These are phyloP conservation scores for Danaus chrysippus DNA, from an alignment of 2,888 invertebrate genomes.

Conservation along the genomic window DNA sequence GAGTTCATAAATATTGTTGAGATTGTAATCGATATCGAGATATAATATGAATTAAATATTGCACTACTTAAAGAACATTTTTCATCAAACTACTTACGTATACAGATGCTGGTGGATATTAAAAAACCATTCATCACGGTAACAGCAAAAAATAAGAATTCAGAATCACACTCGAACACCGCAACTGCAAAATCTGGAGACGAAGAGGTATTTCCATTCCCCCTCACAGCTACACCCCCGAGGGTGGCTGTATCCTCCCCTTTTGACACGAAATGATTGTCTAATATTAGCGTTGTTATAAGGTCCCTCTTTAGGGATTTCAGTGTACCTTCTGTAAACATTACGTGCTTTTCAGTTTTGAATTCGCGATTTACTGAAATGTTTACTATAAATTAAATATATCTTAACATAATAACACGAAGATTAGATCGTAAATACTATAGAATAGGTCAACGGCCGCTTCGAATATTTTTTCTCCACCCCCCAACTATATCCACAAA, in stretches of 20 bases:
- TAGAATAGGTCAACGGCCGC: conserved; percentile 62
- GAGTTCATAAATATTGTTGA: too few relatives aligned
- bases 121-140: conserved; percentile 72
- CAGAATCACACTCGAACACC: conserved; percentile 72
- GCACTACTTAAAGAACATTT: conserved; percentile 42
- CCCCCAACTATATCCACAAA: conserved; percentile 63
- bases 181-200: conserved; percentile 70
- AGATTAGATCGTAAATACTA: conserved; percentile 14
- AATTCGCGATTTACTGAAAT: conserved; percentile 1
- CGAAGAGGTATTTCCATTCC: conserved; percentile 64
- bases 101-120: conserved; percentile 68
- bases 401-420: too few relatives aligned
- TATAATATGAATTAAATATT: conserved; percentile 14
- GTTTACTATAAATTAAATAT: not conserved
- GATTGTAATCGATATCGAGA: not conserved
- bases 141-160: conserved; percentile 70
- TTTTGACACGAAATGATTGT: conserved; percentile 79
- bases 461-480: conserved; percentile 49
- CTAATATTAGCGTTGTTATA: conserved; percentile 79
- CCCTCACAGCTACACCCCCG: conserved; percentile 47
- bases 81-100: conserved; percentile 50
- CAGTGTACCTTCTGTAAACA: conserved; percentile 35
- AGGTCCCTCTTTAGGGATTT: conserved; percentile 71
- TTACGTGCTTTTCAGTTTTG: conserved; percentile 16
- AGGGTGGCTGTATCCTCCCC: conserved; percentile 57